Base-by-base conservation (phyloP, 2,888 invertebrate genomes). In the Trachelus troglodyta region DNA sequence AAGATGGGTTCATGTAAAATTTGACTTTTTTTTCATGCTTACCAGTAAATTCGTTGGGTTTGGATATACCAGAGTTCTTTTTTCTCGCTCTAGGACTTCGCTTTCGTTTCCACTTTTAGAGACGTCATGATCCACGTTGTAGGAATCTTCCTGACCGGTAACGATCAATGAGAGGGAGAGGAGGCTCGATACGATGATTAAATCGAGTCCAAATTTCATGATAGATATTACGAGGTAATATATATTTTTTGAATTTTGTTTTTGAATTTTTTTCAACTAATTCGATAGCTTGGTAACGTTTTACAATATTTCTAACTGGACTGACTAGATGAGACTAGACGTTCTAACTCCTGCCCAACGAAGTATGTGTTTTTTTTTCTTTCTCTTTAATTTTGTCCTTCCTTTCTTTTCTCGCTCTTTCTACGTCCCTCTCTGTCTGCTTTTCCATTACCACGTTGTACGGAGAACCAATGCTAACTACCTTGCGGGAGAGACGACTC, bases 61-160 rank as follows among this genome's bases (percentile, higher is more conserved):
- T 4, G 88, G 90, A 83, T 86, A 91, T 77, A 86, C 80, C 35
- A 91, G 85, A 34, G 84, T 84, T 78, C 90, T 88, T 77, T 81
- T 83, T 74, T 80, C 79, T 69, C 87, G 83, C 31, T 84, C 82
- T 73, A 75, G 11, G n/a, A 34, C 35, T 34, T 34, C 74, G 6
- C 37, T 34, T 34, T 11, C 34, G 37, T 35, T 71, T 31, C 3
- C 71, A 34, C 4, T 11, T 34, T 71, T 71, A 9, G 30, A 31
- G 30, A 30, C 31, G 71, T 71, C 71, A 71, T 11, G 9, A 34
- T 56, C 56, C 23, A 23, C 56, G 23, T 56, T 23, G 56, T 56
- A 56, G 56, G 56, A 56, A 56, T 56, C 56, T 56, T 56, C 56
- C 56, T 56, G 56, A 56, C 56, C 23, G 56, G 23, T 23, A 56